Base-by-base conservation (phyloP, 2,888 invertebrate species). In the Drosophila suboccidentalis region DNA sequence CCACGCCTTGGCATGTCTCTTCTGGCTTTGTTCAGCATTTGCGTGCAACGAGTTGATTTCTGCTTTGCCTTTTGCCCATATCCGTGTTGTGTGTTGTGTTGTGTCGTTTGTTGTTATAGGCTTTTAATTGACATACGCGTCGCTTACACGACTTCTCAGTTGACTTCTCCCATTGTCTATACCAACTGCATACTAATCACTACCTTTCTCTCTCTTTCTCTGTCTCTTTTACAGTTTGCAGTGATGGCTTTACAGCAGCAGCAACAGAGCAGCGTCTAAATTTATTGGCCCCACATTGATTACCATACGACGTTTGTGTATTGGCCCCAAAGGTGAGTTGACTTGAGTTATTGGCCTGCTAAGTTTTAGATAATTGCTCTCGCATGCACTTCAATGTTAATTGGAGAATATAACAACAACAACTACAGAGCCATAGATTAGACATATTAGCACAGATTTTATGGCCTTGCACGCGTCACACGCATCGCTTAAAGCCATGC, bases 111-210 rank as follows among this genome's bases (percentile, higher is more conserved):
- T 61, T 66, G 73, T 90, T 87, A 88, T 79, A 71, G 87, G 81
- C 82, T 81, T 87, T 89, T 86, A 87, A 87, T 87, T 87, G 87
- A 87, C 88, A 86, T 85, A 85, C 71, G 86, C 82, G 80, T 78
- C 75, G 73, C 75, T 76, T 74, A 80, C 87, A 88, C 89, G 84
- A 83, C 80, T 89, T 73, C 84, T 61, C 84, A 78, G 87, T 73
- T 59, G 53, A 57, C 69, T 77, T 77, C 71, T 62, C 66, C 64
- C 67, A 36, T 22, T 32, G 55, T 59, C 51, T 59, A 50, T 39
- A 13, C 46, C 70, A 68, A 39, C 74, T 78, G 89, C 89, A 85
- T 85, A 87, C 85, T 82, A 89, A 85, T 61, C 47, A 70, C 46
- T 57, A 19, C 26, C 43, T 71, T 50, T 46, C 47, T 50, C 47